phyloP scores from a whole-genome alignment of 2,888 invertebrate genomes.

The Idaea aversata region DNA sequence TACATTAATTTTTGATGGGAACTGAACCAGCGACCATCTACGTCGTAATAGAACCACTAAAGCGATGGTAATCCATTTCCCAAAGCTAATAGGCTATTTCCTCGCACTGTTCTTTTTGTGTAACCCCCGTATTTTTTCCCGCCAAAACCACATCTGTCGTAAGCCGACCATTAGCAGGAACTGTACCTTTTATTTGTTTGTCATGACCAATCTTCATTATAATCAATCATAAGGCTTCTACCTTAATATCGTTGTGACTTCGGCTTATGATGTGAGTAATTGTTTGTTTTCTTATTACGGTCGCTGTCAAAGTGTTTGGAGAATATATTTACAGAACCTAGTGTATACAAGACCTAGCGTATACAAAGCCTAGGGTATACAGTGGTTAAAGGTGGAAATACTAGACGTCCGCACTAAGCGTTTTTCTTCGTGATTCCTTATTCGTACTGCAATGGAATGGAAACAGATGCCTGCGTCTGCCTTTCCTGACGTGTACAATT shows the following conservation, averaged over 20 bases:
- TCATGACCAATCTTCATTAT: not conserved
- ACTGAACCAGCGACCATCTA: too few species aligned
- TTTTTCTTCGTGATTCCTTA: too few species aligned
- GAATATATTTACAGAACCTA: not conserved
- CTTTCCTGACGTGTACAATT: too few species aligned
- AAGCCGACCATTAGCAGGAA: not conserved
- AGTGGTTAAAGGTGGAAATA: too few species aligned
- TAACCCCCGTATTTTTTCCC: not conserved
- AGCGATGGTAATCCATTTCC: not conserved
- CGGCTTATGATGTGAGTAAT: conserved; percentile 1
- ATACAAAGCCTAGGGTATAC: too few species aligned
- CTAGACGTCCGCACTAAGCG: too few species aligned
- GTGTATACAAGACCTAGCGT: too few species aligned
- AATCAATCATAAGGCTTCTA: not conserved
- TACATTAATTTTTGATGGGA: too few species aligned
- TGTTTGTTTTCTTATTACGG: not conserved
- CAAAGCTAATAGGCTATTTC: not conserved
- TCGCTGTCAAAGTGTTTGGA: not conserved
- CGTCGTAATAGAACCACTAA: not conserved
- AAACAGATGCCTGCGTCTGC: too few species aligned
- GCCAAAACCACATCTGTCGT: not conserved
- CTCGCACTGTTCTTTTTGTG: not conserved
- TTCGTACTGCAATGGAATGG: too few species aligned
- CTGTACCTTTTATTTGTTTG: not conserved
- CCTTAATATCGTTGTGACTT: not conserved